Evolutionary conservation across 2,888 invertebrate species (phyloP), one percentile per base, ranked within the genome.

Genomic region (Caenorhabditis panamensis): DNA sequence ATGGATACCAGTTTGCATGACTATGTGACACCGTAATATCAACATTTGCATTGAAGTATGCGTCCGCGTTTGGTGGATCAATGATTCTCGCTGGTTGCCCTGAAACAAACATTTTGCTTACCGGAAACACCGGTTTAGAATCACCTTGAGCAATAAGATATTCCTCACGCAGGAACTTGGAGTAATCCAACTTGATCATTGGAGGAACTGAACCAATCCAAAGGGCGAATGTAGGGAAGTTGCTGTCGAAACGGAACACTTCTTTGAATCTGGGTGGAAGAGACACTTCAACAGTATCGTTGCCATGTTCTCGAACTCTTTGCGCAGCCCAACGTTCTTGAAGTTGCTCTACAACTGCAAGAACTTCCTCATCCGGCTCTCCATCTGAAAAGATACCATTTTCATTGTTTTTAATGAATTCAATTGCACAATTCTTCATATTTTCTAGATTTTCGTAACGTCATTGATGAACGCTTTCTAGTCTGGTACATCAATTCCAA

Each of bases 321-420:
- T 24, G 24, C 8, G 51, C 22, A 24, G 51, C 51, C 51, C 54
- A 54, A 20, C 31, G 22, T 28, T 31, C n/a, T 31, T 16, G 1
- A n/a, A 54, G n/a, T 28, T 28, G 13, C 0, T 5, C 28, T 2
- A 36, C 20, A 1, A 18, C 31, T 18, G 2, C 36, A 1, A 31
- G 18, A 20, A 58, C 36, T 58, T 58, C 36, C 36, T 58, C 58
- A 20, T 58, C 58, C 3, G 36, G 36, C 13, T 58, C 58, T 8
- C 18, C 58, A 9, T 36, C 58, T 58, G 36, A 36, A 58, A 54
- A n/a, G 6, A 28, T 26, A 4, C 3, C 24, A 41, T 6, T 6
- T 13, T 26, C 3, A 53, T 8, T 24, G 24, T 8, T 51, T 51
- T 20, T 47, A n/a, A 47, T n/a, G n/a, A n/a, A n/a, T n/a, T n/a